Percentiles rank a stretch among this genome's conserved stretches.
phyloP scores from a whole-genome alignment of 2,797 vertebrate genomes.

The Sebastes ruberrimus region DNA sequence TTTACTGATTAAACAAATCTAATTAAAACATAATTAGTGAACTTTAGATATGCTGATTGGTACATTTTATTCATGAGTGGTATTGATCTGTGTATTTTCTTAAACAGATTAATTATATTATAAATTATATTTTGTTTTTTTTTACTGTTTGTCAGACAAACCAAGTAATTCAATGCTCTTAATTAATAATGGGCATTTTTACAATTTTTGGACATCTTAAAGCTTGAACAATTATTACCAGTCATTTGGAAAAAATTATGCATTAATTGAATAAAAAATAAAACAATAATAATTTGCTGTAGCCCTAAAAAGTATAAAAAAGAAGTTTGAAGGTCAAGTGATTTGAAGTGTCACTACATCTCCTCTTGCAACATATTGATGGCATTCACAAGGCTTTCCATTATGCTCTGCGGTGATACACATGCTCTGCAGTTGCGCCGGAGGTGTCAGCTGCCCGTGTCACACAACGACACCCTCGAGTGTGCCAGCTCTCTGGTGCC shows the following conservation, averaged over 20 bases:
- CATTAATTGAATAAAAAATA: not conserved
- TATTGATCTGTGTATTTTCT: not conserved
- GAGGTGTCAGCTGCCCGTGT: slow-evolving; percentile 58
- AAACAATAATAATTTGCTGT: not conserved
- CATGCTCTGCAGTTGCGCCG: slow-evolving; percentile 48
- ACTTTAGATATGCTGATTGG: not conserved
- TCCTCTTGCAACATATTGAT: slow-evolving; percentile 57
- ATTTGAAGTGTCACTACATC: slow-evolving; percentile 36
- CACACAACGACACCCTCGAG: slow-evolving; percentile 54
- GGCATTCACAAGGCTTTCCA: slow-evolving; percentile 52
- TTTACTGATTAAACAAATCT: not conserved
- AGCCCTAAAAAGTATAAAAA: not conserved
- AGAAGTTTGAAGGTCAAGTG: slow-evolving; percentile 10
- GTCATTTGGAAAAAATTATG: not conserved
- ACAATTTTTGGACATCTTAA: not conserved
- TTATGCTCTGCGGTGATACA: slow-evolving; percentile 58
- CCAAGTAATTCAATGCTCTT: not conserved
- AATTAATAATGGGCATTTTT: not conserved
- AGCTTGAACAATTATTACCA: not conserved
- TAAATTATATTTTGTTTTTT: not conserved
- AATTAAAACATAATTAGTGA: not conserved
- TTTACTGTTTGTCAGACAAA: not conserved
- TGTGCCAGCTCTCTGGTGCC: slow-evolving; percentile 68
- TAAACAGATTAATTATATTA: not conserved
- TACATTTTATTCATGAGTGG: not conserved